A percentile compares a stretch with the other conserved stretches of the same genome.
Evolutionary conservation across 2,113 vertebrate genomes (phyloP).

Genomic region (Agelaius phoeniceus): DNA sequence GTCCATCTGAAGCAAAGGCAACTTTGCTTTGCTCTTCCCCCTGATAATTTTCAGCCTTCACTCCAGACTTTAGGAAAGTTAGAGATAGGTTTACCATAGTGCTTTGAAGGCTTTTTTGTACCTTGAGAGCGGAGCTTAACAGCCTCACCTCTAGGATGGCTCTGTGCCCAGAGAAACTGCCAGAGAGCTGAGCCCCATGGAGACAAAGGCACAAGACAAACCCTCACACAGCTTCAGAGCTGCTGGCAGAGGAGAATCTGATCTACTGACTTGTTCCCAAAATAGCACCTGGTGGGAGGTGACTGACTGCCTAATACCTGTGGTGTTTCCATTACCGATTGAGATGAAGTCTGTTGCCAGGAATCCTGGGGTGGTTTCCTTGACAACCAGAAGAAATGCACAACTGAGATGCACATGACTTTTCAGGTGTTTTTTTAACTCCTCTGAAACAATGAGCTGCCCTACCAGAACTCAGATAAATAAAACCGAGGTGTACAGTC

Average conservation of each 20-base stretch:
- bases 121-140: neutral
- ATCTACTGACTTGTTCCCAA: conserved; percentile 49
- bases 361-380: conserved; percentile 61
- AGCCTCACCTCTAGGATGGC: neutral
- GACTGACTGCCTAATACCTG: conserved; percentile 68
- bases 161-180: neutral
- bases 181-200: rapidly evolving
- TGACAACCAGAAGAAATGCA: conserved; percentile 59
- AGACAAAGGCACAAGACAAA: neutral
- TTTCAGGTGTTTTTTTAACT: conserved; percentile 43
- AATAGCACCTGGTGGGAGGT: conserved; percentile 65
- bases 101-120: neutral
- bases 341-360: conserved; percentile 51
- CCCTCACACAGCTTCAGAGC: neutral
- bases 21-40: neutral
- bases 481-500: neutral
- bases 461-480: neutral
- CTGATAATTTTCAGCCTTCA: neutral
- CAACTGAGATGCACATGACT: conserved; percentile 17
- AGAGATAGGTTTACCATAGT: neutral
- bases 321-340: conserved; percentile 52
- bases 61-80: neutral
- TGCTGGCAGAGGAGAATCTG: conserved; percentile 9
- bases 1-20: neutral
- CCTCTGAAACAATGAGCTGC: neutral